Percentiles rank a stretch among this genome's conserved stretches.
These are phyloP conservation scores for Corydoras maculifer DNA, from an alignment of 2,113 vertebrate genomes.

Conservation along the genomic window DNA sequence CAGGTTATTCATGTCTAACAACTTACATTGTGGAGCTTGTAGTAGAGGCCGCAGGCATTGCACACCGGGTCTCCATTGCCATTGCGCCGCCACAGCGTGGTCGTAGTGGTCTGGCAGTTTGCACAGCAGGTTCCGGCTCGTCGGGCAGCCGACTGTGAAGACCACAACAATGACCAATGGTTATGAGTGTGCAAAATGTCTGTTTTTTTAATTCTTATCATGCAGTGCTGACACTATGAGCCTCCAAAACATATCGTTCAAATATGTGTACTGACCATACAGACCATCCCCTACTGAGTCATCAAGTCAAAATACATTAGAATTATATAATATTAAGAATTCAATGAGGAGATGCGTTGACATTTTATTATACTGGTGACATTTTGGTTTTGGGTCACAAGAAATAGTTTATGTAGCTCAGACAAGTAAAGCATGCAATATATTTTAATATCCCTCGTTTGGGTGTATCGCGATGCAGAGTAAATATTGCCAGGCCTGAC, in stretches of 20 bases:
- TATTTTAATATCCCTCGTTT: neutral
- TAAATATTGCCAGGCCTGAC: conserved; percentile 2
- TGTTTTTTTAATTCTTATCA: conserved; percentile 4
- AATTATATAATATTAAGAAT: too few relatives aligned
- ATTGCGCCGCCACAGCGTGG: conserved; percentile 97
- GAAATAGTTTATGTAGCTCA: too few relatives aligned
- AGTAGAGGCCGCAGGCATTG: conserved; percentile 99
- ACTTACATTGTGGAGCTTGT: conserved; percentile 99
- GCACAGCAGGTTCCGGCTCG: conserved; percentile 98
- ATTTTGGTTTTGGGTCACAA: too few relatives aligned
- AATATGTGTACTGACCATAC: neutral
- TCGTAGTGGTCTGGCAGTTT: conserved; percentile 98
- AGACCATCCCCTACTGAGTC: too few relatives aligned
- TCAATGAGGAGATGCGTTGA: too few relatives aligned
- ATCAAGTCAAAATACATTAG: too few relatives aligned
- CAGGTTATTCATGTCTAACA: too few relatives aligned
- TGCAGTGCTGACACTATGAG: neutral
- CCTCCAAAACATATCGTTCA: neutral
- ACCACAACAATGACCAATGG: conserved; percentile 36
- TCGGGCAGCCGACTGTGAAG: conserved; percentile 84
- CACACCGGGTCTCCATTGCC: conserved; percentile 98
- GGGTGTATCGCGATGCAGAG: conserved; percentile 13
- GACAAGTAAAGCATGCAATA: neutral
- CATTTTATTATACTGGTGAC: neutral
- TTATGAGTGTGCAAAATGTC: conserved; percentile 35